These are phyloP conservation scores for Mythimna albipuncta DNA, from an alignment of 2,888 invertebrate species.

Conservation along the genomic window DNA sequence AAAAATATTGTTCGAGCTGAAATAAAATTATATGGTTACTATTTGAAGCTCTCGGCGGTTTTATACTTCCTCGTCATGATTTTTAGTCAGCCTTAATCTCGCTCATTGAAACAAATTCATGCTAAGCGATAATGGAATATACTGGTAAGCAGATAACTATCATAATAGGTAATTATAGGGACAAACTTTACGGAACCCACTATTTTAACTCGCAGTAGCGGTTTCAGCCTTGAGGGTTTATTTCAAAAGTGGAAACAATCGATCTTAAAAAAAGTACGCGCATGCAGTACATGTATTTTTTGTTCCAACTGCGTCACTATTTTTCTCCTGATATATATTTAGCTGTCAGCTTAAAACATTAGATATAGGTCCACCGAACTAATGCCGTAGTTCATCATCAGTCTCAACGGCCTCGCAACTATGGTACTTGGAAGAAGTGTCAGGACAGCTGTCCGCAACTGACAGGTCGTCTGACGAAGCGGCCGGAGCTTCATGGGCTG, in stretches of 20 bases:
- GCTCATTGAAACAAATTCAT: too few relatives aligned
- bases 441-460: conserved; percentile 93
- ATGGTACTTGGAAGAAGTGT: conserved; percentile 94
- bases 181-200: background rate
- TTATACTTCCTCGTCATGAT: background rate
- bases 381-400: conserved; percentile 87
- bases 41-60: background rate
- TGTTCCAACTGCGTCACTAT: background rate
- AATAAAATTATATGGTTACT: background rate
- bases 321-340: background rate
- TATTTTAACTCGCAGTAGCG: background rate
- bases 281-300: background rate
- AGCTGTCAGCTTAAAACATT: background rate
- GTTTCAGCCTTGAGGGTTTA: background rate
- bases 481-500: conserved; percentile 89
- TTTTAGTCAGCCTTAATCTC: background rate
- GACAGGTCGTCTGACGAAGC: conserved; percentile 92
- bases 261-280: background rate
- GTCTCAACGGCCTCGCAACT: conserved; percentile 94
- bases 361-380: conserved; percentile 20
- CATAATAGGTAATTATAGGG: background rate
- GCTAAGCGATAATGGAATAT: too few relatives aligned
- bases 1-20: background rate
- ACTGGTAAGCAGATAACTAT: too few relatives aligned
- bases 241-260: background rate